Evolutionary conservation across 2,888 invertebrate genomes (phyloP), one percentile per base, ranked within the genome.

Genomic region (Micropterix aruncella): DNA sequence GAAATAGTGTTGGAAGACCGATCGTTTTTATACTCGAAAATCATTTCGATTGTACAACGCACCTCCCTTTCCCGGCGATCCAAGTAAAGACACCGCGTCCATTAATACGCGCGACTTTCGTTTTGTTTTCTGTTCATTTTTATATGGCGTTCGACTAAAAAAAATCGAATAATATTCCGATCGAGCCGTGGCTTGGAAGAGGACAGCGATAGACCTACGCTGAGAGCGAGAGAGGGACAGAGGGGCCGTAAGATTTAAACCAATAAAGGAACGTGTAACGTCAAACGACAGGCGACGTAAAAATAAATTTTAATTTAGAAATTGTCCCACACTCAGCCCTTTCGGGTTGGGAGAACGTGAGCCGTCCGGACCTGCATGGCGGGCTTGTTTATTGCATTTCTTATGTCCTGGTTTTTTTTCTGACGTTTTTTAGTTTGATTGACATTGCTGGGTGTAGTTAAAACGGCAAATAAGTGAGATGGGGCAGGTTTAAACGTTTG

Each of bases 231-330:
- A 5, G 27, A 27, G 27, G 27, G 12, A 5, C n/a, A n/a, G 37
- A 37, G 18, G 16, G 40, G 37, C 18, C 37, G 37, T 16, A 41
- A 42, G 40, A 40, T 45, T 44, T 19, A 27, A 41, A 42, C 45
- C 45, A 48, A 47, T 48, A 48, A 48, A 47, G 46, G 46, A 46
- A 47, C 47, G 49, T 49, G 49, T 49, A 46, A 38, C 47, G 49
- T 49, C 49, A 49, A 39, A 46, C 46, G 49, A 45, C 44, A 40
- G 47, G 44, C 47, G 44, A 46, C 47, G 47, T 49, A 49, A 49
- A 49, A 47, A 47, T 49, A 49, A 49, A 49, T 49, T 49, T 47
- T 43, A 49, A 49, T 47, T 49, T 49, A 46, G 49, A 40, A 49
- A 42, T 44, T 44, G 44, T 18, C 41, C 40, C 38, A 47, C 42